Conservation (phyloP, 2,888 invertebrate species). For the Lottia gigantea region DNA sequence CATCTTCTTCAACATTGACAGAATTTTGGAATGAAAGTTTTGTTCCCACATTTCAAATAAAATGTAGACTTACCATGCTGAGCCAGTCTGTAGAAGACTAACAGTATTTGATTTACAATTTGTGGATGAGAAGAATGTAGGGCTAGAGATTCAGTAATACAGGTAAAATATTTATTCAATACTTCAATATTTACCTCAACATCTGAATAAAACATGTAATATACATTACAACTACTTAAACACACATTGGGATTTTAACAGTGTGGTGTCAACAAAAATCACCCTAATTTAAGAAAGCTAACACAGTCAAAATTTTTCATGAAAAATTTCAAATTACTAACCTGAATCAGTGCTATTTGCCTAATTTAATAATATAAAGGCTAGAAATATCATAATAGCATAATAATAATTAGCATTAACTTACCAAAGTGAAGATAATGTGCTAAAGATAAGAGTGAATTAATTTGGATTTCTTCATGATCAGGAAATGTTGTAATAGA, state of each 20-base stretch:
- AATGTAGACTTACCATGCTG: slow-evolving; percentile 19
- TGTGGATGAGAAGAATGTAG: slow-evolving; percentile 15
- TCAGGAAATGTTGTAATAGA: slow-evolving; percentile 23
- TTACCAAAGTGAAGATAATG: slow-evolving; percentile 33
- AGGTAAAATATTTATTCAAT: slow-evolving; percentile 12
- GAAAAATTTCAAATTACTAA: too few species aligned
- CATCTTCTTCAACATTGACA: too few species aligned
- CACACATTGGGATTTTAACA: too few species aligned
- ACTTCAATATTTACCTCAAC: slow-evolving; percentile 7
- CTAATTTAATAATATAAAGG: too few species aligned
- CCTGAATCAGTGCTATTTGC: too few species aligned
- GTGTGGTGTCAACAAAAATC: too few species aligned
- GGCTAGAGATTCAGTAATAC: slow-evolving; percentile 10
- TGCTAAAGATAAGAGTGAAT: slow-evolving; percentile 27
- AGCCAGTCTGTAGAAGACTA: slow-evolving; percentile 18
- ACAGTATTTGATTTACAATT: slow-evolving; percentile 14
- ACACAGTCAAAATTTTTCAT: too few species aligned
- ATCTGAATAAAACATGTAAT: background rate
- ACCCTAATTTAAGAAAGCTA: too few species aligned
- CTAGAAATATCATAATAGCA: too few species aligned
- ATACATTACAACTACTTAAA: background rate
- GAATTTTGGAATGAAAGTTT: too few species aligned
- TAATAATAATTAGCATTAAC: background rate
- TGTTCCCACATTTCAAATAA: background rate
- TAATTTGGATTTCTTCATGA: slow-evolving; percentile 24